Base-by-base conservation (phyloP, 1,140 invertebrate species). In the Hyphantria cunea region DNA sequence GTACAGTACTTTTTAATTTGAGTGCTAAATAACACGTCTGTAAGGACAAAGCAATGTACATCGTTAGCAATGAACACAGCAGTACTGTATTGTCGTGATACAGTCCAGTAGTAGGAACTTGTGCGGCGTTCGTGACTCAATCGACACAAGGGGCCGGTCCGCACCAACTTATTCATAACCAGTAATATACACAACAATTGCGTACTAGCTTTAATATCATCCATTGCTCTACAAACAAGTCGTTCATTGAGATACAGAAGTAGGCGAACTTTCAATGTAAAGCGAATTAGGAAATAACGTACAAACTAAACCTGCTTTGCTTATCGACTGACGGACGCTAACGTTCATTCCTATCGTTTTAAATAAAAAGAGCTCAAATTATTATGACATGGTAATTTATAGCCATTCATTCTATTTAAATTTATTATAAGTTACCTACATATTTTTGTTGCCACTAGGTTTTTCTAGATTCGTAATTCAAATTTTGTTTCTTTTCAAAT, bases 121-220 rank as follows among this genome's bases (percentile, higher is more conserved):
- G 69, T 79, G 76, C 76, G 76, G 73, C 48, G 74, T 83, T 81
- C 78, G 80, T 83, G 80, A 84, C 73, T 84, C 81, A 84, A 81
- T 81, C 75, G 76, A 80, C 76, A 72, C 72, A 72, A 78, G 77
- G 73, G 75, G 81, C 77, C 75, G 70, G 69, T 67, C 69, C 63
- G 71, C 68, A 70, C 70, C 66, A 61, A 67, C 70, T 69, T 51
- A 60, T 60, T 60, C 56, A 50, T 60, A 60, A 47, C 45, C 17
- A 42, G 44, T 49, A 48, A 58, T 41, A 58, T 25, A 50, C 12
- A 12, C 48, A 8, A n/a, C 53, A 42, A 53, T 39, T 52, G 33
- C 50, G 32, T 14, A 42, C 34, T 13, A 42, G 15, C 31, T 14
- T n/a, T 60, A 25, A 51, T 59, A 59, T 31, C 17, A 33, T 51